Evolutionary conservation across 2,888 invertebrate species (phyloP).

Genomic region (Rhaphigaster nebulosa): DNA sequence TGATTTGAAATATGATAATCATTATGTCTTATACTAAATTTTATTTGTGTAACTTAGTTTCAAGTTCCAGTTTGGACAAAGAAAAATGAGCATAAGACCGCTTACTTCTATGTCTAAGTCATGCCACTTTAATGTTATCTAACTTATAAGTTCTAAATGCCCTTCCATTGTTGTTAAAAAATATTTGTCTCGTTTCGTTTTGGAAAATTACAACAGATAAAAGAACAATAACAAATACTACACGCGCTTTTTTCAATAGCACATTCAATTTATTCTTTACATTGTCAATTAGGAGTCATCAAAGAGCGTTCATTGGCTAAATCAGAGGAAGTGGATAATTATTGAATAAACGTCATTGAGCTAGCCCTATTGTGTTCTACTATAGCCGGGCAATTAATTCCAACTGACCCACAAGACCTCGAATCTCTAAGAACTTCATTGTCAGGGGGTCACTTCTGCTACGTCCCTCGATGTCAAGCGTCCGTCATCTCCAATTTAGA

Average conservation of each 20-base stretch:
- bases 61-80: no score
- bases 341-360: constrained; percentile 52
- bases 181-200: neutral
- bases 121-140: no score
- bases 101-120: no score
- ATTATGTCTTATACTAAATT: no score
- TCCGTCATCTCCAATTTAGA: constrained; percentile 36
- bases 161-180: neutral
- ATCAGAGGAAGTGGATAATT: constrained; percentile 58
- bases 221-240: neutral
- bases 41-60: no score
- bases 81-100: no score
- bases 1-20: no score
- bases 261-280: constrained; percentile 45
- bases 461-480: neutral
- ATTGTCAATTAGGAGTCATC: constrained; percentile 40
- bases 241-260: neutral
- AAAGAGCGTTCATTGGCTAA: constrained; percentile 55
- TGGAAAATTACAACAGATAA: neutral
- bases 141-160: neutral
- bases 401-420: constrained; percentile 52
- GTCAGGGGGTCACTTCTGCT: neutral
- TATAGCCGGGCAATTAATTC: constrained; percentile 42
- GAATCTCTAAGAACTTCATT: constrained; percentile 46
- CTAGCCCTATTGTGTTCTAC: constrained; percentile 47